phyloP scores from a whole-genome alignment of 2,888 invertebrate species.

The Siphlonurus alternatus region DNA sequence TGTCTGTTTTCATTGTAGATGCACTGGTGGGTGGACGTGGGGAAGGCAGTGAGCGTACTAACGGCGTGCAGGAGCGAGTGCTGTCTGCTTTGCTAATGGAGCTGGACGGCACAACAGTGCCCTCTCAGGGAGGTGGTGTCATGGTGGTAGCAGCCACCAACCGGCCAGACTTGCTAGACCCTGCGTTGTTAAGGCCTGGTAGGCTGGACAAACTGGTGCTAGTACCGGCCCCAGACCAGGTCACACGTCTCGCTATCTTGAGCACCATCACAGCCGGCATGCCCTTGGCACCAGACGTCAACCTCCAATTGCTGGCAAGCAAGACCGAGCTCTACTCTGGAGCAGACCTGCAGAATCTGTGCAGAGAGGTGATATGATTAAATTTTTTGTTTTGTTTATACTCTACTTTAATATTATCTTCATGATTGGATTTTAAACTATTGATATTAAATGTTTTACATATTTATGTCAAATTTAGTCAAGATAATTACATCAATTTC shows the following conservation, averaged over 20 bases:
- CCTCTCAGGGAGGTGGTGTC: slow-evolving; percentile 1
- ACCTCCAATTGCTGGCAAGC: slow-evolving; percentile 27
- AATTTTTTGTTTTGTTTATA: slow-evolving; percentile 3
- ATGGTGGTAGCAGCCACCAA: slow-evolving; percentile 47
- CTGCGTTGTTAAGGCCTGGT: slow-evolving; percentile 42
- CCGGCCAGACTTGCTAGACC: slow-evolving; percentile 42
- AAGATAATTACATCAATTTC: no score
- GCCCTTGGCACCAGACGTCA: slow-evolving; percentile 28
- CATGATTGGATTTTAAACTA: no score
- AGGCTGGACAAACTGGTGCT: slow-evolving; percentile 42
- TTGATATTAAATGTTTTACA: no score
- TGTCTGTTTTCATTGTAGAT: no score
- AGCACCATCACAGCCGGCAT: slow-evolving; percentile 27
- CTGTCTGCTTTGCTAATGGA: slow-evolving; percentile 43
- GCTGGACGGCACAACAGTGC: slow-evolving; percentile 35
- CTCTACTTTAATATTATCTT: neutral
- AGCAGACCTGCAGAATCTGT: slow-evolving; percentile 42
- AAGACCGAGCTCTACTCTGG: slow-evolving; percentile 36
- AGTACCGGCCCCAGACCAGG: slow-evolving; percentile 37
- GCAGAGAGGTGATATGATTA: slow-evolving; percentile 32
- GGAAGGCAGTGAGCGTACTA: slow-evolving; percentile 20
- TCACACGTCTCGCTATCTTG: slow-evolving; percentile 33
- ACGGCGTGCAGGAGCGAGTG: slow-evolving; percentile 37
- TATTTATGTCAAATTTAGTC: no score
- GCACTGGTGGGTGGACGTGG: slow-evolving; percentile 30